phyloP scores from a whole-genome alignment of 2,888 invertebrate species.

The Busseola fusca region DNA sequence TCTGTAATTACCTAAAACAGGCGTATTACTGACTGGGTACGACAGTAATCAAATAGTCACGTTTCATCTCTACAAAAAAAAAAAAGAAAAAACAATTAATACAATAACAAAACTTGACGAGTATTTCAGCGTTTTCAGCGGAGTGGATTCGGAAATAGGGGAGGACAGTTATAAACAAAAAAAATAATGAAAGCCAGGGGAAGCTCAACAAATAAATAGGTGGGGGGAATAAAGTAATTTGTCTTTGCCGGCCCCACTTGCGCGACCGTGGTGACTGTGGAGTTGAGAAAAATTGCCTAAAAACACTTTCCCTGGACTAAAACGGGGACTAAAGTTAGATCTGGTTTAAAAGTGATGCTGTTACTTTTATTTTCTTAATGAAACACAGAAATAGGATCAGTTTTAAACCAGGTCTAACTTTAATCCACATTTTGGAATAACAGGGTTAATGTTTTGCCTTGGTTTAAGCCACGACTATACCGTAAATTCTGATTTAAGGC shows the following conservation, averaged over 20 bases:
- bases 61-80: background rate
- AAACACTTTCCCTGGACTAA: no score
- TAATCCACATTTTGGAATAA: no score
- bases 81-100: constrained; percentile 52
- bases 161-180: constrained; percentile 72
- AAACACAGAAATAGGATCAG: no score
- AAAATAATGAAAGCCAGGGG: constrained; percentile 73
- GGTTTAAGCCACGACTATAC: background rate
- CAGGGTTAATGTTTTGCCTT: background rate
- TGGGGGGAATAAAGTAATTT: constrained; percentile 80
- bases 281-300: constrained; percentile 43
- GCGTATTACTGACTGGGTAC: background rate
- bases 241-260: constrained; percentile 73
- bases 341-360: no score
- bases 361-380: no score
- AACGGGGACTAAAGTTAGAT: no score
- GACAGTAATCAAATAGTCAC: background rate
- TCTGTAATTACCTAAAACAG: background rate
- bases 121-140: constrained; percentile 47
- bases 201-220: constrained; percentile 78
- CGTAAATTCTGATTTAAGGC: background rate
- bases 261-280: constrained; percentile 47
- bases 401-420: no score
- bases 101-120: constrained; percentile 45
- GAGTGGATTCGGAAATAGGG: constrained; percentile 67